These are phyloP conservation scores for Drosophila santomea DNA, from an alignment of 1,140 invertebrate species.

Conservation along the genomic window DNA sequence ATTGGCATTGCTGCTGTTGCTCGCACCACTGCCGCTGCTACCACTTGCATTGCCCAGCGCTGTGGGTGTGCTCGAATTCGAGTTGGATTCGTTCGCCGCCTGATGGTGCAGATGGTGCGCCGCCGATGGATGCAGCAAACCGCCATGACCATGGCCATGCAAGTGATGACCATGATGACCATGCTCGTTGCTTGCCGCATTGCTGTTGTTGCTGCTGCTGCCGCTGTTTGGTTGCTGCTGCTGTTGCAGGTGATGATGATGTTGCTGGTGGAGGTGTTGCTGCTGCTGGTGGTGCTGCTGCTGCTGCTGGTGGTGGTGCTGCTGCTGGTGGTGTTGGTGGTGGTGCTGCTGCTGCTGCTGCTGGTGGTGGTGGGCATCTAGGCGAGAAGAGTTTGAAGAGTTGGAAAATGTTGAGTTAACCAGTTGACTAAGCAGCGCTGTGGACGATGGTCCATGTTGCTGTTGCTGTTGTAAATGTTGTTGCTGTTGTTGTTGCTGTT, in stretches of 20 bases:
- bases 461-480: slow-evolving; percentile 84
- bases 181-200: slow-evolving; percentile 22
- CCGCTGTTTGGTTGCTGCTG: slow-evolving; percentile 4
- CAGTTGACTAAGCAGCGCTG: slow-evolving; percentile 82
- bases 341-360: slow-evolving; percentile 56
- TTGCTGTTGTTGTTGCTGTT: slow-evolving; percentile 87
- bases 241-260: slow-evolving; percentile 32
- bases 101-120: slow-evolving; percentile 48
- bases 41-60: not conserved
- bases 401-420: slow-evolving; percentile 84
- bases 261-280: slow-evolving; percentile 52
- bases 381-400: slow-evolving; percentile 61
- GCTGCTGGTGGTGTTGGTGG: slow-evolving; percentile 48
- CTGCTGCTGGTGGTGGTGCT: slow-evolving; percentile 28
- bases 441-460: slow-evolving; percentile 82
- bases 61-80: slow-evolving; percentile 72
- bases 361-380: slow-evolving; percentile 60
- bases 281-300: slow-evolving; percentile 42
- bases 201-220: slow-evolving; percentile 18
- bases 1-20: not conserved
- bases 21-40: too few species aligned
- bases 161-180: slow-evolving; percentile 28
- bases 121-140: slow-evolving; percentile 11
- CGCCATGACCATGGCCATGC: slow-evolving; percentile 3
- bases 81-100: slow-evolving; percentile 56